Base-by-base conservation (phyloP, 2,113 vertebrate genomes). In the Xiphophorus hellerii region DNA sequence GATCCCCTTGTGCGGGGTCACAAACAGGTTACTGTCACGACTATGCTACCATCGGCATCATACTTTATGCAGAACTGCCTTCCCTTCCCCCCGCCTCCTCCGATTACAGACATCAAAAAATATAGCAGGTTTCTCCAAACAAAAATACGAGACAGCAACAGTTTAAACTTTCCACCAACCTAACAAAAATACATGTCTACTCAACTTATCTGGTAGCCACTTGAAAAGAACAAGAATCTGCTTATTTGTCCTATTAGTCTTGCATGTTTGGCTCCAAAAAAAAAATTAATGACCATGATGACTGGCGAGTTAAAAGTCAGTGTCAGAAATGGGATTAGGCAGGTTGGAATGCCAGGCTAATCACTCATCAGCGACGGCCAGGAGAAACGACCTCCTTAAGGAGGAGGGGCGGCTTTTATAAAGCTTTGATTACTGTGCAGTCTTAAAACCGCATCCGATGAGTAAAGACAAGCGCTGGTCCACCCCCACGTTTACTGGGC, bases 401-500 rank as follows among this genome's bases (percentile, higher is more conserved):
- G 84, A 86, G 70, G 88, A 86, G 83, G 81, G 86, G 80, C 60
- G 82, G 87, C 80, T 87, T 92, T 93, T 93, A 93, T 92, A 91
- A 83, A 94, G 90, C 92, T 93, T 91, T 94, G 92, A 94, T 93
- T 94, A 92, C 83, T 77, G 88, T 77, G 63, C 73, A 84, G 73
- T 90, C 91, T 91, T 93, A 90, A 93, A 93, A 95, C 94, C 93
- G 84, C 93, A 95, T 95, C 94, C 90, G 92, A 94, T 93, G 94
- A 94, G 92, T 94, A 93, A 95, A 92, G 85, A 89, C 76, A 71
- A 69, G 85, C 82, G 54, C 80, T 83, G 86, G 84, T 92, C 90
- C 90, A 86, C 90, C 92, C 93, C 93, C 92, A 82, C 89, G 67
- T 94, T 94, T 94, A 95, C 90, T 84, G 89, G 87, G 79, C 78